These are phyloP conservation scores for Solenopsis invicta DNA, from an alignment of 1,140 invertebrate species.

Conservation along the genomic window DNA sequence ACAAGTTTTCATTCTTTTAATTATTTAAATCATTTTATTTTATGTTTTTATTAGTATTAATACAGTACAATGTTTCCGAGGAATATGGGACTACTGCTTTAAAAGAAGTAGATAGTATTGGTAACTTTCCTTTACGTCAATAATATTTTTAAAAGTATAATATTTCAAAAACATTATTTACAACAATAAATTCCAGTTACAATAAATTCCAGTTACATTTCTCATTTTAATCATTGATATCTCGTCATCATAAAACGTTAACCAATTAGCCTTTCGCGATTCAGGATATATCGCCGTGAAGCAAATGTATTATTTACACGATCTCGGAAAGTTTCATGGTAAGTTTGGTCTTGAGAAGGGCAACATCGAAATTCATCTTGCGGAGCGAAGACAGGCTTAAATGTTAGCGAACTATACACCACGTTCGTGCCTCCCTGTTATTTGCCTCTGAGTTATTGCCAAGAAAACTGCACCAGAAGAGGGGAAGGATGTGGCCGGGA, in stretches of 20 bases:
- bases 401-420: conserved; percentile 15
- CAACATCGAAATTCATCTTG: conserved; percentile 29
- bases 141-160: too few species aligned
- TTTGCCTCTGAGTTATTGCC: conserved; percentile 29
- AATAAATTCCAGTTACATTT: not conserved
- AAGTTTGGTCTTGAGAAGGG: not conserved
- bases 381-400: conserved; percentile 5
- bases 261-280: not conserved
- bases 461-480: conserved; percentile 27
- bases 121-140: too few species aligned
- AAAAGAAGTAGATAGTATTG: too few species aligned
- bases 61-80: too few species aligned
- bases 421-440: conserved; percentile 4
- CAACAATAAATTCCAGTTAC: too few species aligned
- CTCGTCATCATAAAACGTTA: conserved; percentile 1
- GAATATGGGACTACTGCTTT: too few species aligned
- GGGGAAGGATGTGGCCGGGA: not conserved
- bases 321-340: conserved; percentile 5
- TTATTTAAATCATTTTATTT: too few species aligned
- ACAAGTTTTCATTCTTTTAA: too few species aligned
- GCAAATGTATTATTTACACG: conserved; percentile 14
- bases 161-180: too few species aligned
- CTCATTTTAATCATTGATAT: not conserved
- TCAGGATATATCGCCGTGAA: conserved; percentile 1
- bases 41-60: too few species aligned